Percentiles rank a stretch among this genome's conserved stretches.
Evolutionary conservation across 2,888 invertebrate genomes (phyloP).

Genomic region (Vanessa cardui): DNA sequence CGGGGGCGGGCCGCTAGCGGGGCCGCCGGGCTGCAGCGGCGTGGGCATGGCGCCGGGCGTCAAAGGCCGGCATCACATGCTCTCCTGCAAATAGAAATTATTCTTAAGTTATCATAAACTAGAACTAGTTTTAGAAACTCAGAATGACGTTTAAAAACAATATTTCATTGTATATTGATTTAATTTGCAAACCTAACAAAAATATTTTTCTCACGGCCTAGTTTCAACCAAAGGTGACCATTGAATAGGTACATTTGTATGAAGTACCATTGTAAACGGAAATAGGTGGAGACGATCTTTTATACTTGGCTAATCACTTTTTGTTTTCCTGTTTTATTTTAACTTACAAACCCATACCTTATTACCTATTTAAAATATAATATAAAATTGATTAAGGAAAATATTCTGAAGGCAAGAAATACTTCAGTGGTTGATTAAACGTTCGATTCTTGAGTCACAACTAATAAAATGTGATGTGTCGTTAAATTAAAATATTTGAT

Average conservation of each 20-base stretch:
- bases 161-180: background rate
- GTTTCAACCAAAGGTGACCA: constrained; percentile 70
- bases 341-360: background rate
- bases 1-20: constrained; percentile 83
- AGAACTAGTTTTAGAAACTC: background rate
- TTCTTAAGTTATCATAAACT: constrained; percentile 18
- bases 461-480: constrained; percentile 43
- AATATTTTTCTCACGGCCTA: constrained; percentile 70
- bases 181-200: constrained; percentile 1
- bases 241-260: constrained; percentile 65
- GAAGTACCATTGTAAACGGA: constrained; percentile 63
- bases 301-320: constrained; percentile 31
- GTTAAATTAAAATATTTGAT: constrained; percentile 74
- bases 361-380: constrained; percentile 25
- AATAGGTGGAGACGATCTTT: constrained; percentile 68
- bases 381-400: background rate
- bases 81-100: constrained; percentile 74
- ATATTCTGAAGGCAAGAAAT: background rate
- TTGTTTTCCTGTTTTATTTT: background rate
- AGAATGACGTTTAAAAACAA: background rate
- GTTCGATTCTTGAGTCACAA: constrained; percentile 55
- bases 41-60: constrained; percentile 84
- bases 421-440: constrained; percentile 50
- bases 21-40: constrained; percentile 84
- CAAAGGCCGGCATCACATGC: constrained; percentile 84